Percentiles rank a stretch among this genome's conserved stretches.
Evolutionary conservation across 2,888 invertebrate species (phyloP).

Genomic region (Lasioglossum marginatum): DNA sequence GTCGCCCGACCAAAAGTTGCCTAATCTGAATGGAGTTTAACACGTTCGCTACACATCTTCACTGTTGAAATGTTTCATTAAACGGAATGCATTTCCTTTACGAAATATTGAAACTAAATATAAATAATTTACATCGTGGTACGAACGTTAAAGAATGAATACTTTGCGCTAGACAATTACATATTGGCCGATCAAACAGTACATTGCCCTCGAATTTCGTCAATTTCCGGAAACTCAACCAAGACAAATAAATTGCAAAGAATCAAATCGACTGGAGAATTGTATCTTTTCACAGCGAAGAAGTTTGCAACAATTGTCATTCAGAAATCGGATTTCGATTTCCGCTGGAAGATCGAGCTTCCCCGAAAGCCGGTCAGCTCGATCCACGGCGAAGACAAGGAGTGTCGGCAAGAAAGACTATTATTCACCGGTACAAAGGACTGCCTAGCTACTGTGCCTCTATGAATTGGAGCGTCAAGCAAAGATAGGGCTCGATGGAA

Average conservation of each 20-base stretch:
- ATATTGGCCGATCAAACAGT: neutral
- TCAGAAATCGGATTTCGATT: neutral
- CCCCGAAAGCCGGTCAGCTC: neutral
- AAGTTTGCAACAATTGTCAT: neutral
- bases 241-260: neutral
- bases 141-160: no score
- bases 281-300: no score
- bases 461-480: constrained; percentile 6
- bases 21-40: neutral
- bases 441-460: neutral
- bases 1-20: neutral
- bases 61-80: no score
- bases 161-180: no score
- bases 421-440: constrained; percentile 41
- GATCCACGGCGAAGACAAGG: neutral
- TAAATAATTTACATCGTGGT: no score
- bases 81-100: no score
- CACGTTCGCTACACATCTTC: neutral
- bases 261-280: neutral
- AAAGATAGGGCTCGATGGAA: constrained; percentile 3
- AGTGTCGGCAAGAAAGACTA: constrained; percentile 4
- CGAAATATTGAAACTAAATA: no score
- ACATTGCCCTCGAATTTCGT: neutral
- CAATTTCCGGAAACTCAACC: neutral
- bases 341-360: neutral